Base-by-base conservation (phyloP, 2,888 invertebrate species). In the Pandemis heparana region DNA sequence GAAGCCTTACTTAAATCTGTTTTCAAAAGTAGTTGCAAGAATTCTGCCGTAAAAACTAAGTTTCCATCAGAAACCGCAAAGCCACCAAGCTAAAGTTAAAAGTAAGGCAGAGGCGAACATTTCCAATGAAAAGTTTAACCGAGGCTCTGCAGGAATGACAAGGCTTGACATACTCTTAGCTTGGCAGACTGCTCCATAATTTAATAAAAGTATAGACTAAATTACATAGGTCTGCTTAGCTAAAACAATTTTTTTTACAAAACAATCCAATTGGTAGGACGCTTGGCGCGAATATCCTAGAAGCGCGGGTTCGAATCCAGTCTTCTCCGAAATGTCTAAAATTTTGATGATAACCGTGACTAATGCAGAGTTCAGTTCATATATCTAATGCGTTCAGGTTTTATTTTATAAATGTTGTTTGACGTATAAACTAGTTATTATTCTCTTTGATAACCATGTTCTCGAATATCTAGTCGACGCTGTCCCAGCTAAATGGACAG, bases 41-140 rank as follows among this genome's bases (percentile, higher is more conserved):
- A 84, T 86, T 78, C 84, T 81, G 83, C 85, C 79, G 84, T 78
- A 83, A 72, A 85, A 86, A 87, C 85, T 82, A 85, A 88, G 86
- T 87, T 90, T 89, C 85, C 83, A 80, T 84, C 84, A 85, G 85
- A 87, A 91, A 88, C 91, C 91, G 89, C 90, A 90, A 91, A 90
- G 87, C 87, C 87, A 82, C 83, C 80, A 68, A 80, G 81, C 82
- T 83, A 83, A 91, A 91, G 88, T 90, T 89, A 85, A 87, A 89
- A 89, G 87, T 89, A 89, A 87, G 85, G 86, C 87, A 84, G 82
- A 83, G 82, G 82, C 83, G 85, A 89, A 85, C 84, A 83, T 86
- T 90, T 86, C 86, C 79, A 85, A 86, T 86, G 82, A 83, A 86
- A 92, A 90, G 85, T 91, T 91, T 87, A 83, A 85, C 83, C 80